Percentiles rank a stretch among this genome's conserved stretches.
Conservation (phyloP, 1,140 invertebrate genomes). For the Monomorium pharaonis region DNA sequence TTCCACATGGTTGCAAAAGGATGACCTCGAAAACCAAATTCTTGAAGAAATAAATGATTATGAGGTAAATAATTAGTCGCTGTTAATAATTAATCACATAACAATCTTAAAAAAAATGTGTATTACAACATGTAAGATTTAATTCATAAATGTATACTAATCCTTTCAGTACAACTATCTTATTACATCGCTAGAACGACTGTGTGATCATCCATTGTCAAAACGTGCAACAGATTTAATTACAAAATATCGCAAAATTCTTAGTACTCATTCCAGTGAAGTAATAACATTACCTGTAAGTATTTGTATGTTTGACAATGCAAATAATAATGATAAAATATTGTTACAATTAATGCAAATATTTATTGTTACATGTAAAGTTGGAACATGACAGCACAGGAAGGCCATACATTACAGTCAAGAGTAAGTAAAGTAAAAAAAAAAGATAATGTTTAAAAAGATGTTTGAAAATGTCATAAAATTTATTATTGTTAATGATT, state of each 20-base stretch:
- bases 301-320: slow-evolving; percentile 32
- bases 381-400: slow-evolving; percentile 63
- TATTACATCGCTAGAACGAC: slow-evolving; percentile 89
- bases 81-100: background rate
- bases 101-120: background rate
- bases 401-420: slow-evolving; percentile 67
- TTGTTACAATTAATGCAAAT: slow-evolving; percentile 43
- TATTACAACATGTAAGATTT: background rate
- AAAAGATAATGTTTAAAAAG: slow-evolving; percentile 20
- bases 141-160: slow-evolving; percentile 9
- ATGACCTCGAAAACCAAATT: slow-evolving; percentile 88
- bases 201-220: slow-evolving; percentile 90
- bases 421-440: slow-evolving; percentile 61
- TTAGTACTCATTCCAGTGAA: slow-evolving; percentile 85
- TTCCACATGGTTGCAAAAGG: slow-evolving; percentile 89
- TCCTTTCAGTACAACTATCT: slow-evolving; percentile 90
- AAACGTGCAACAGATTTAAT: slow-evolving; percentile 90
- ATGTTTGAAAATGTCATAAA: background rate
- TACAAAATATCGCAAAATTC: slow-evolving; percentile 87
- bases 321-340: background rate
- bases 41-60: slow-evolving; percentile 90
- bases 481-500: slow-evolving; percentile 24
- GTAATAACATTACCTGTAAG: slow-evolving; percentile 84
- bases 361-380: slow-evolving; percentile 65
- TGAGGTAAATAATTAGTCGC: slow-evolving; percentile 47